Percentiles rank a stretch among this genome's conserved stretches.
Evolutionary conservation across 2,888 invertebrate species (phyloP).

Genomic region (Microdon myrmicae): DNA sequence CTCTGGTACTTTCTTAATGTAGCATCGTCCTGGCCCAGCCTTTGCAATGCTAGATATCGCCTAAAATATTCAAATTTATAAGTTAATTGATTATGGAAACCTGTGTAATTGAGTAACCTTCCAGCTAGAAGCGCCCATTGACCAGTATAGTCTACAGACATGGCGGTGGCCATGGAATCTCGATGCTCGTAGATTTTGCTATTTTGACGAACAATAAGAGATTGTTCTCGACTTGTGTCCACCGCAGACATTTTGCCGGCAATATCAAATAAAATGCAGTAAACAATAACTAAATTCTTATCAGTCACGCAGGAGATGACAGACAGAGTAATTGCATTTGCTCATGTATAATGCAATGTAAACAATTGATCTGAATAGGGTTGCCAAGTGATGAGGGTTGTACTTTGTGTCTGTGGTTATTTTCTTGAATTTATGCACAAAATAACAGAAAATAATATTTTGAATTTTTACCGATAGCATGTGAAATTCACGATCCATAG

Average conservation of each 20-base stretch:
- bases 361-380: too few species aligned
- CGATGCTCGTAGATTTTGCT: constrained; percentile 75
- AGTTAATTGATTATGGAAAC: background rate
- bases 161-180: constrained; percentile 90
- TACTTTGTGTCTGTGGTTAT: too few species aligned
- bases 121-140: constrained; percentile 88
- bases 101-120: constrained; percentile 64
- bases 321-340: background rate
- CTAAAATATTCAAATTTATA: constrained; percentile 56
- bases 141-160: constrained; percentile 83
- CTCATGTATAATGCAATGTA: too few species aligned
- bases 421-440: too few species aligned
- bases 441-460: too few species aligned
- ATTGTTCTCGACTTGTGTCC: constrained; percentile 59
- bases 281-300: constrained; percentile 14
- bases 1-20: constrained; percentile 80
- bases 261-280: constrained; percentile 6
- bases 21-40: constrained; percentile 69
- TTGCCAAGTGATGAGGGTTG: too few species aligned
- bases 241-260: constrained; percentile 57
- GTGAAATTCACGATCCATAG: too few species aligned
- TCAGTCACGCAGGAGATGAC: constrained; percentile 18
- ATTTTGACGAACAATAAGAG: constrained; percentile 61
- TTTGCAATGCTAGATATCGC: constrained; percentile 80
- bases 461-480: too few species aligned